A percentile compares a stretch with the other conserved stretches of the same genome.
Evolutionary conservation across 2,888 invertebrate genomes (phyloP).

Genomic region (Alentia gelatinosa): DNA sequence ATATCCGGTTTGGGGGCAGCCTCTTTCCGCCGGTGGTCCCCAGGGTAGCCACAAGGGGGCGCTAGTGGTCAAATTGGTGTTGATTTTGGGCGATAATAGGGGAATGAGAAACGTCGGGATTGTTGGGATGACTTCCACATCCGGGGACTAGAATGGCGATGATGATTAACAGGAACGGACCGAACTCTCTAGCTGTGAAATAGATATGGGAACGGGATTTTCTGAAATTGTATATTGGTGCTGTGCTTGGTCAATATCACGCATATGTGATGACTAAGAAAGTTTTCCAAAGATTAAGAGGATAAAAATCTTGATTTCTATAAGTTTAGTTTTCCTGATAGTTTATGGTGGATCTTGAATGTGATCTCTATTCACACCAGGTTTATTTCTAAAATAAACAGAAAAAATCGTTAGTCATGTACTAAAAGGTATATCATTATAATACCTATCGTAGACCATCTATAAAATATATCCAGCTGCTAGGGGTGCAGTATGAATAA

Average conservation of each 20-base stretch:
- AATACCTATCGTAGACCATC: too few relatives aligned
- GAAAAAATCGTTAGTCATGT: too few relatives aligned
- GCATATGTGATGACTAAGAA: too few relatives aligned
- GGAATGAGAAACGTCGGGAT: neutral
- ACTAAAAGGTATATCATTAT: too few relatives aligned
- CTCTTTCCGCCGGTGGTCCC: neutral
- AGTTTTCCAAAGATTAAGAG: too few relatives aligned
- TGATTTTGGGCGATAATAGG: constrained; percentile 19
- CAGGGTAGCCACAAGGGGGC: neutral
- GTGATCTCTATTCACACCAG: too few relatives aligned
- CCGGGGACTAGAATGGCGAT: neutral
- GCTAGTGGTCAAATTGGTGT: neutral
- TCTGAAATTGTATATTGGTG: neutral
- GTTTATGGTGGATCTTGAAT: too few relatives aligned
- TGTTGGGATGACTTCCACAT: neutral
- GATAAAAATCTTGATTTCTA: too few relatives aligned
- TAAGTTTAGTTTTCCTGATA: too few relatives aligned
- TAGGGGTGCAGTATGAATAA: too few relatives aligned
- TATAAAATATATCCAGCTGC: too few relatives aligned
- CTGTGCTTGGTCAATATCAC: neutral
- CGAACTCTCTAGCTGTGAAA: neutral
- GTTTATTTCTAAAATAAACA: too few relatives aligned
- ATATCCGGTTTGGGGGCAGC: neutral
- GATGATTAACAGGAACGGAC: neutral
- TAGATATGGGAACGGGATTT: neutral